A percentile compares a stretch with the other conserved stretches of the same genome.
Evolutionary conservation across 2,797 vertebrate species (phyloP).

Genomic region (Danio albolineatus): DNA sequence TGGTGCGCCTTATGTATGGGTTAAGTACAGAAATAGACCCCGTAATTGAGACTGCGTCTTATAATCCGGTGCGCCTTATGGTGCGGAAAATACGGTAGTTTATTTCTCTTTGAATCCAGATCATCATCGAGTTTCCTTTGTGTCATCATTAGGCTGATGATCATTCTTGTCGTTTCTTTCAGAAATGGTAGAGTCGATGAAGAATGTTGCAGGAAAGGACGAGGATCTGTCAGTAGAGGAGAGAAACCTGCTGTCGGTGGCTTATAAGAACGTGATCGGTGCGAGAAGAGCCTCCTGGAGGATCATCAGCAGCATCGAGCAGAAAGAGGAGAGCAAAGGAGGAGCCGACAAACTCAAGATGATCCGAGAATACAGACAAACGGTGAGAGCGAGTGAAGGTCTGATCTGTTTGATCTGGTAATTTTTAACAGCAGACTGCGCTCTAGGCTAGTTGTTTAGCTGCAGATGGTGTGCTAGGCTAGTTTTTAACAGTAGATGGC

Average conservation of each 20-base stretch:
- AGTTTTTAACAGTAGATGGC: too few species aligned
- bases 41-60: too few species aligned
- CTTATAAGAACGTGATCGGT: conserved; percentile 97
- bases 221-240: conserved; percentile 95
- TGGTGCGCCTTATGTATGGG: too few species aligned
- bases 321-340: conserved; percentile 97
- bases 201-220: conserved; percentile 93
- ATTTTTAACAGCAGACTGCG: too few species aligned
- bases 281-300: conserved; percentile 97
- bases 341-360: conserved; percentile 94
- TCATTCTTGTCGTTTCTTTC: neutral
- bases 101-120: neutral
- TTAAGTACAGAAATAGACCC: too few species aligned
- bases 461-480: too few species aligned
- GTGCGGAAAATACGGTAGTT: too few species aligned
- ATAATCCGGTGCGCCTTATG: too few species aligned
- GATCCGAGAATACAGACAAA: conserved; percentile 96
- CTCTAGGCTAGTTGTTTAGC: too few species aligned
- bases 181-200: conserved; percentile 99
- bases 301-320: conserved; percentile 98
- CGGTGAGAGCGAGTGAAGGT: conserved; percentile 82
- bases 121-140: neutral
- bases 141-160: too few species aligned
- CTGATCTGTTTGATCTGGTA: too few species aligned
- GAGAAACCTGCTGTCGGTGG: conserved; percentile 95